These are phyloP conservation scores for Setophaga coronata DNA, from an alignment of 2,113 vertebrate genomes.

Conservation along the genomic window DNA sequence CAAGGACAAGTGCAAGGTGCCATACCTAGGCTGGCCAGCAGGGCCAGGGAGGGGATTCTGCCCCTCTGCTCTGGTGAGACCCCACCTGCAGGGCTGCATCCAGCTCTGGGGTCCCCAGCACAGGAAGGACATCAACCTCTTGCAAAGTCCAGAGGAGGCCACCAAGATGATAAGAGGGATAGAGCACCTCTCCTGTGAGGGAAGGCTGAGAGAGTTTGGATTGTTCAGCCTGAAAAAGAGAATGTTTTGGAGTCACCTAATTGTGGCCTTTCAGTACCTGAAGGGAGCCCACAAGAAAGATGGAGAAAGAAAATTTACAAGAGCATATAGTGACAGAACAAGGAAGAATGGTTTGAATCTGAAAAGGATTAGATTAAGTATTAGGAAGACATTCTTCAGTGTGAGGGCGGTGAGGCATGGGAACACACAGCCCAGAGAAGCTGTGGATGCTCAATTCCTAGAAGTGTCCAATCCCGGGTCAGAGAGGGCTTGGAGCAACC, in stretches of 20 bases:
- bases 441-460: background rate
- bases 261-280: background rate
- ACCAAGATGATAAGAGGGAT: background rate
- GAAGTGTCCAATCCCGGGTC: background rate
- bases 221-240: background rate
- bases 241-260: background rate
- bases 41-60: background rate
- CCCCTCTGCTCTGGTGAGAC: background rate
- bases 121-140: fast-evolving
- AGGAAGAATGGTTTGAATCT: background rate
- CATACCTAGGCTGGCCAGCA: background rate
- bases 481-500: background rate
- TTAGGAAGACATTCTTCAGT: background rate
- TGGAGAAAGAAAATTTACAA: background rate
- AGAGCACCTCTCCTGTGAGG: background rate
- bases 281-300: background rate
- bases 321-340: background rate
- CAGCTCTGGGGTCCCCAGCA: background rate
- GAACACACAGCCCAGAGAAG: background rate
- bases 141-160: background rate
- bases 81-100: background rate
- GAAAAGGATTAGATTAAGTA: background rate
- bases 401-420: background rate
- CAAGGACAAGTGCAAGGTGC: background rate
- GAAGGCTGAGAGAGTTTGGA: background rate